phyloP scores from a whole-genome alignment of 2,888 invertebrate species.

The Crepidodera aurea region DNA sequence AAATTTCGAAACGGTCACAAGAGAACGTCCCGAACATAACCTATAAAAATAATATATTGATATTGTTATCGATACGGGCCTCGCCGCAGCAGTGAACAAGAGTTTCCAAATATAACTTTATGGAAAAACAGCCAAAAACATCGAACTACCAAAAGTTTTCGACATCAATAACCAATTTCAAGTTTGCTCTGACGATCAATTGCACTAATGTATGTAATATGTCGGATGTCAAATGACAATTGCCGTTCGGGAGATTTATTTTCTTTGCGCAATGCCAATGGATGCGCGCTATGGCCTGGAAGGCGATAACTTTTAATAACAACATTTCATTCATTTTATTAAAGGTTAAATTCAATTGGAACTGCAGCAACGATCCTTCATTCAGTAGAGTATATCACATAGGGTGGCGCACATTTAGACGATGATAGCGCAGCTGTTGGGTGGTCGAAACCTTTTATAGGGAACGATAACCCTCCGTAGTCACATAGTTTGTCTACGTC shows the following conservation, averaged over 20 bases:
- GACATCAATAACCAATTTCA: constrained; percentile 43
- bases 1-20: constrained; percentile 10
- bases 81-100: constrained; percentile 52
- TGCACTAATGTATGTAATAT: constrained; percentile 44
- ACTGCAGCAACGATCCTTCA: too few species aligned
- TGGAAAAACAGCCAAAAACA: constrained; percentile 32
- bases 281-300: not conserved
- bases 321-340: too few species aligned
- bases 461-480: too few species aligned
- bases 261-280: constrained; percentile 30
- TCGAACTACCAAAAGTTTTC: constrained; percentile 30
- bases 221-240: constrained; percentile 45
- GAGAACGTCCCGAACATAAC: constrained; percentile 39
- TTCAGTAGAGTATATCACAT: too few species aligned
- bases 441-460: too few species aligned
- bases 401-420: too few species aligned
- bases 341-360: too few species aligned
- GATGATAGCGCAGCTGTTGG: too few species aligned
- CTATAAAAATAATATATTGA: constrained; percentile 55
- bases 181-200: constrained; percentile 40
- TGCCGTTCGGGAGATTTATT: constrained; percentile 36
- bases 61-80: constrained; percentile 56
- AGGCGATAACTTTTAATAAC: not conserved
- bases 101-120: constrained; percentile 47
- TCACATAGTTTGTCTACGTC: too few species aligned